phyloP scores from a whole-genome alignment of 2,113 vertebrate genomes.

The Zosterops pallidus region DNA sequence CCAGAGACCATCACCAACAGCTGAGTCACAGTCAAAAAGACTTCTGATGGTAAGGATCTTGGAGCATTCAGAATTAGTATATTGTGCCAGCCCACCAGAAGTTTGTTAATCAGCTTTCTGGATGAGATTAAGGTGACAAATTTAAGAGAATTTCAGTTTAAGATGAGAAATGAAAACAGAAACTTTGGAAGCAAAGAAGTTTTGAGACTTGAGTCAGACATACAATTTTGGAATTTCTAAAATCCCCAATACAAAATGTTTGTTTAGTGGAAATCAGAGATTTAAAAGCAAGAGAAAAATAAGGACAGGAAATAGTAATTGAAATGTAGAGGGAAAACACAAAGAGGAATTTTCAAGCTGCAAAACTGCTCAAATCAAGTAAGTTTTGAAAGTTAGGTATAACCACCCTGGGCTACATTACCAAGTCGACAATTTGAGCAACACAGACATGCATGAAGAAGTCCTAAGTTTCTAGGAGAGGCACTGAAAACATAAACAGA shows the following conservation, averaged over 20 bases:
- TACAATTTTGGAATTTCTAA: not conserved
- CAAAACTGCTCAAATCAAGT: not conserved
- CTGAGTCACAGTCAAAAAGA: not conserved
- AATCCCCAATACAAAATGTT: not conserved
- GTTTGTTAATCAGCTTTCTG: not conserved
- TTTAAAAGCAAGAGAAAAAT: not conserved
- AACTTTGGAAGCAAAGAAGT: not conserved
- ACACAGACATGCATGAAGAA: not conserved
- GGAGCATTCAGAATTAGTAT: not conserved
- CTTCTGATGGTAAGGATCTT: not conserved
- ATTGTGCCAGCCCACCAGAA: not conserved
- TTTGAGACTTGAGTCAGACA: not conserved
- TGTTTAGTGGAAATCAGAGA: not conserved
- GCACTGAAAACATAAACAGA: not conserved
- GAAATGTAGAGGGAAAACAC: not conserved
- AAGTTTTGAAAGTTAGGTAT: not conserved
- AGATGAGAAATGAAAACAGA: not conserved
- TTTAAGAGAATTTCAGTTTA: not conserved
- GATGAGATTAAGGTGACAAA: not conserved
- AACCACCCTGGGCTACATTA: not conserved
- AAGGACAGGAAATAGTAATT: not conserved
- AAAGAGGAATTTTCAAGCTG: not conserved
- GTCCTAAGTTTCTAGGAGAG: not conserved
- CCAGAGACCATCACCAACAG: not conserved
- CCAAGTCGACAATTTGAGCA: not conserved